These are phyloP conservation scores for Orius insidiosus DNA, from an alignment of 1,140 invertebrate species.

Conservation along the genomic window DNA sequence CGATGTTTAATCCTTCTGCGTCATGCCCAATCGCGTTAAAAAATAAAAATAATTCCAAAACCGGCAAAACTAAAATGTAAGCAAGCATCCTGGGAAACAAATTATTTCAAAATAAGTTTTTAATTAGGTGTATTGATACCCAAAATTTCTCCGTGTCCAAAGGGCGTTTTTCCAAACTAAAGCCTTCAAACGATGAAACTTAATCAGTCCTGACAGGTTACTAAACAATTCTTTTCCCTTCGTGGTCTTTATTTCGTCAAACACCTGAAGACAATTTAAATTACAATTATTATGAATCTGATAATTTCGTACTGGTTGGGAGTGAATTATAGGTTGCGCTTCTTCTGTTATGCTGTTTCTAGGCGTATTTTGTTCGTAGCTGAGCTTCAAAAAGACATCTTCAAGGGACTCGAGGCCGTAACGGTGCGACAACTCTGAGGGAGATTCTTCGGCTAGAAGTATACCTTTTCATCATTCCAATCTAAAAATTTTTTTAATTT, in stretches of 20 bases:
- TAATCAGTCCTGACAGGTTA: conserved; percentile 43
- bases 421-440: conserved; percentile 28
- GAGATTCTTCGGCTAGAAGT: conserved; percentile 38
- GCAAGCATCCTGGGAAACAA: no score
- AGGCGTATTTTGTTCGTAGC: conserved; percentile 27
- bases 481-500: conserved; percentile 22
- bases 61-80: no score
- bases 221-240: conserved; percentile 30
- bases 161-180: conserved; percentile 81
- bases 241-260: conserved; percentile 26
- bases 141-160: conserved; percentile 79
- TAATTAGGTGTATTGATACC: no score
- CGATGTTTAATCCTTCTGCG: no score
- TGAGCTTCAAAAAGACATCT: conserved; percentile 42
- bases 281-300: conserved; percentile 10
- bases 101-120: no score
- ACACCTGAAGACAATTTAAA: background rate
- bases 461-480: conserved; percentile 40
- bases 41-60: no score
- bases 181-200: conserved; percentile 43
- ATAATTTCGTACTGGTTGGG: conserved; percentile 15
- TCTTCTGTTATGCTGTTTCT: conserved; percentile 53
- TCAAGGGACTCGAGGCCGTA: conserved; percentile 34
- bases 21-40: no score
- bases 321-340: conserved; percentile 53